A percentile compares a stretch with the other conserved stretches of the same genome.
phyloP scores from a whole-genome alignment of 1,140 invertebrate species.

The Achatina immaculata region DNA sequence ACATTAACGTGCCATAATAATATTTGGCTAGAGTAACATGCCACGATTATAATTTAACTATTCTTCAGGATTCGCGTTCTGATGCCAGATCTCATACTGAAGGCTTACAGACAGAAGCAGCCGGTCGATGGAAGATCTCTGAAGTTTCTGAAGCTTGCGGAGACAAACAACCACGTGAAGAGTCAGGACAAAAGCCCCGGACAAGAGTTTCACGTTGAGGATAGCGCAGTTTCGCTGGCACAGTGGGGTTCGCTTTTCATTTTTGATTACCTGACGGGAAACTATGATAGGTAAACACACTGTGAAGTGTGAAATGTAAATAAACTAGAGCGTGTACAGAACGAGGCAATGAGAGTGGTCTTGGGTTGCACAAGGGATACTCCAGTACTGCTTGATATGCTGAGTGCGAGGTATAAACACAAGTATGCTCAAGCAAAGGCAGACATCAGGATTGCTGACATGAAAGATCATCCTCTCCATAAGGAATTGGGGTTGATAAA shows the following conservation, averaged over 20 bases:
- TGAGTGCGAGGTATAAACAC: too few species aligned
- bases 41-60: too few species aligned
- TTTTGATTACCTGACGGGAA: conserved; percentile 72
- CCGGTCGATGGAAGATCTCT: conserved; percentile 33
- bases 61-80: conserved; percentile 57
- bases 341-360: too few species aligned
- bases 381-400: too few species aligned
- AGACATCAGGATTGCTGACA: too few species aligned
- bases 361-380: too few species aligned
- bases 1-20: too few species aligned
- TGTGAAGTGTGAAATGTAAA: not conserved
- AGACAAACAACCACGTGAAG: not conserved
- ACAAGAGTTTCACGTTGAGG: conserved; percentile 40
- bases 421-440: too few species aligned
- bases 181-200: not conserved
- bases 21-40: too few species aligned
- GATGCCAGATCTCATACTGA: conserved; percentile 57
- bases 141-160: not conserved
- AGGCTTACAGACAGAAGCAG: conserved; percentile 49
- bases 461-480: too few species aligned
- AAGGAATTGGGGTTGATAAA: too few species aligned
- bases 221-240: conserved; percentile 60
- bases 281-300: conserved; percentile 70
- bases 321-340: too few species aligned
- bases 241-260: conserved; percentile 72